Conservation (phyloP, 1,140 invertebrate genomes). For the Aphelenchoides besseyi region DNA sequence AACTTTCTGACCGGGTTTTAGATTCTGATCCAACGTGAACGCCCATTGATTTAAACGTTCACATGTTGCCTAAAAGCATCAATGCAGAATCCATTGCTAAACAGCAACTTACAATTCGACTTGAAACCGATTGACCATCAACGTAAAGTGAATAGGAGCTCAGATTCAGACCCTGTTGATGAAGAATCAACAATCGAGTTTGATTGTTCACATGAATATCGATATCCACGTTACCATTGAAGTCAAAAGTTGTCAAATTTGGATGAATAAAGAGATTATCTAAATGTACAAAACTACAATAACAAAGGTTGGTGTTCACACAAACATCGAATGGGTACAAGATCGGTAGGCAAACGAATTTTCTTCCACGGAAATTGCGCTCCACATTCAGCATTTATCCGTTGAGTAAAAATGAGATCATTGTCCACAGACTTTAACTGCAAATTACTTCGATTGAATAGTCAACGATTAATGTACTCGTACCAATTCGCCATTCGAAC, state of each 20-base stretch:
- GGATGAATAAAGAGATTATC: slow-evolving; percentile 86
- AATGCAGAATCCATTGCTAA: not conserved
- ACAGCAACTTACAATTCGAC: slow-evolving; percentile 17
- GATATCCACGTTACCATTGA: slow-evolving; percentile 70
- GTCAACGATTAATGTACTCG: no score
- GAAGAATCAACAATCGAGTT: slow-evolving; percentile 83
- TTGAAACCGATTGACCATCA: slow-evolving; percentile 10
- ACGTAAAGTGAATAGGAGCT: slow-evolving; percentile 62
- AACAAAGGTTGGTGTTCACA: no score
- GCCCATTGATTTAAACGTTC: slow-evolving; percentile 35
- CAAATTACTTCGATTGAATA: no score
- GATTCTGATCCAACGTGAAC: not conserved
- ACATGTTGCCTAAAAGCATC: slow-evolving; percentile 36
- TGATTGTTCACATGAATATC: slow-evolving; percentile 72
- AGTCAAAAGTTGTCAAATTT: slow-evolving; percentile 81
- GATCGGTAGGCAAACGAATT: slow-evolving; percentile 76
- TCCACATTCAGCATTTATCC: slow-evolving; percentile 55
- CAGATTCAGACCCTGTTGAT: slow-evolving; percentile 82
- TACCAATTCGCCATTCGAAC: not conserved
- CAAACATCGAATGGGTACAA: slow-evolving; percentile 76
- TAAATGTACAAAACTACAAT: no score
- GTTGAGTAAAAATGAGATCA: slow-evolving; percentile 15
- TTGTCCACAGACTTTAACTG: no score
- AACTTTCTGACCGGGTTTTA: not conserved
- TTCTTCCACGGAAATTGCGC: slow-evolving; percentile 84